Evolutionary conservation across 1,140 invertebrate genomes (phyloP), one percentile per base, ranked within the genome.

Genomic region (Euschistus heros): DNA sequence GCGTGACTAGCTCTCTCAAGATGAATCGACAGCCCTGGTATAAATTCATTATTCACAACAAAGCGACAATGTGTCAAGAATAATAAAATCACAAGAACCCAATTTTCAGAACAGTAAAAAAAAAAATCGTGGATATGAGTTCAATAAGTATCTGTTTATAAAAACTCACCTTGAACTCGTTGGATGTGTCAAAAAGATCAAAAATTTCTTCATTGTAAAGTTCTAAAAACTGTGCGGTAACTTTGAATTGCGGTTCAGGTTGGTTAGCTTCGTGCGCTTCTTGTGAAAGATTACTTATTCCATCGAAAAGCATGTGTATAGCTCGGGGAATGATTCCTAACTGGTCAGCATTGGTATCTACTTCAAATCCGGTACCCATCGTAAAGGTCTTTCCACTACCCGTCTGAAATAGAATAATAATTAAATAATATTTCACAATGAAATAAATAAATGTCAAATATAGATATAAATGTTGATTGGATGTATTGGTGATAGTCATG

Each of bases 351-450:
- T 80, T 78, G 6, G 84, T 75, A 65, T 89, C 86, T 3, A 92
- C 81, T 71, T 98, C 94, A 76, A 98, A 97, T 0, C 92, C 94
- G 8, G 95, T 98, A 22, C 97, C 97, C 97, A 99, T 99, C 0
- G 94, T 95, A 74, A 94, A 97, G 0, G 97, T 99, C 80, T 99
- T 99, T 0, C 96, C 97, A 22, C 90, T 93, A 0, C 94, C 94
- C 55, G 94, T 97, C 84, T 94, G 73, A 57, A 72, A 73, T 37
- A 10, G 33, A 37, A 37, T 37, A 10, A 13, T 1, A 37, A 10
- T 4, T 37, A 10, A 37, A 37, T 37, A 37, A 37, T 10, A 1
- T 37, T 37, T 37, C 10, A 37, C 7, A 13, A 37, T 10, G 10
- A 10, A 37, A 37, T 37, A 37, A 37, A 37, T 37, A 37, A 37